Evolutionary conservation across 2,888 invertebrate species (phyloP), one percentile per base, ranked within the genome.

Genomic region (Parelbella ahira): DNA sequence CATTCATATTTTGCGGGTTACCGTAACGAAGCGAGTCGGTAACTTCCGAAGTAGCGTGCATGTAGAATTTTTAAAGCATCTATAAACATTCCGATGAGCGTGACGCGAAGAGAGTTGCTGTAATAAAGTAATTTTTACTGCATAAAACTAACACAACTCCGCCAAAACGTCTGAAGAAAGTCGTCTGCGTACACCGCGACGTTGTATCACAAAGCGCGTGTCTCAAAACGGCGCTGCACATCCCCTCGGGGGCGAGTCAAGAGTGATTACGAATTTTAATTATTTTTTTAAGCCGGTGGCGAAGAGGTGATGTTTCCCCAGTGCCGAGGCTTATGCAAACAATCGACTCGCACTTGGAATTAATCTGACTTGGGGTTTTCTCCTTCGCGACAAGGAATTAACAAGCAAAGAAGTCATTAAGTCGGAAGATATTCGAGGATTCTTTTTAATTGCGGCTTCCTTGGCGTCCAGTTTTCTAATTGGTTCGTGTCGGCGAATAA

Each of bases 251-350:
- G 77, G 63, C 73, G 77, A 86, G 79, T 87, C 87, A 83, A 82
- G 83, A 87, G 84, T 87, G 84, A 87, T 87, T 87, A 86, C 86
- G 81, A 84, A 84, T 87, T 87, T 87, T 87, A 87, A 87, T 87
- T 87, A 87, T 87, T 87, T 86, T 87, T 87, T 87, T 86, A 87
- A 87, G 87, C 86, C 87, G 75, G 83, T 83, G 82, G 84, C 81
- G 68, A 70, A 63, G 77, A 84, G 87, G 84, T 86, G 87, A 84
- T 81, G 86, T 73, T 84, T 82, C 83, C 83, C 81, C 77, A 63
- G 65, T 62, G 63, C 65, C 66, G 75, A 70, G 78, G 81, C 87
- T 86, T 86, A 86, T 84, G 86, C 87, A 87, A 87, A 87, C 87
- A 87, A 87, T 87, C 81, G 84, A 79, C 79, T 84, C 72, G 79